phyloP scores from a whole-genome alignment of 2,113 vertebrate species.

The Pelusios castaneus region DNA sequence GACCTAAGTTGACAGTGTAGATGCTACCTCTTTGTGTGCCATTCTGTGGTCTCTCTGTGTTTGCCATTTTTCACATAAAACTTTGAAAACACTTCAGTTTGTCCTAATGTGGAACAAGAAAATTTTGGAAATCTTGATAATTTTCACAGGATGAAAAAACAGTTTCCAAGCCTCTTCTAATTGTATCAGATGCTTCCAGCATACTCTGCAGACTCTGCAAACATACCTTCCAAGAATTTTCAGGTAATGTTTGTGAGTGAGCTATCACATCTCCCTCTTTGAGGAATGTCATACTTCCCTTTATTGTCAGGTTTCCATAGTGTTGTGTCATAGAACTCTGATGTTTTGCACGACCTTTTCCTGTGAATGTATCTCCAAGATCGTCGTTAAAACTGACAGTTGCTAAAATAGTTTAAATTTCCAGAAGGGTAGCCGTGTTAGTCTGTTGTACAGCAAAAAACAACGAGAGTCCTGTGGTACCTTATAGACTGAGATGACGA shows the following conservation, averaged over 20 bases:
- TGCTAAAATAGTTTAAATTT: not conserved
- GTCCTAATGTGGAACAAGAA: not conserved
- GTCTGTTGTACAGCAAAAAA: too few relatives aligned
- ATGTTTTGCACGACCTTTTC: not conserved
- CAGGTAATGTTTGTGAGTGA: constrained; percentile 24
- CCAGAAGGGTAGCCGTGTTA: too few relatives aligned
- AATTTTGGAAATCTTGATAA: not conserved
- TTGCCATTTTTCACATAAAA: not conserved
- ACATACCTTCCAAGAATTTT: not conserved
- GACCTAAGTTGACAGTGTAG: too few relatives aligned
- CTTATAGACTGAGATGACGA: too few relatives aligned
- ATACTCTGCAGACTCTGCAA: not conserved
- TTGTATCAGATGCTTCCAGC: not conserved
- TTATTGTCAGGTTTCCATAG: not conserved
- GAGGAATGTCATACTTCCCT: not conserved
- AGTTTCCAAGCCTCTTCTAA: not conserved
- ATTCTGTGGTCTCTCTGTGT: not conserved
- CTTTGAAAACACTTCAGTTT: not conserved
- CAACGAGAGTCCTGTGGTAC: too few relatives aligned
- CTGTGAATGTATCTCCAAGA: not conserved
- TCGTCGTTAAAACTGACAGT: not conserved
- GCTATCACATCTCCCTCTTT: not conserved
- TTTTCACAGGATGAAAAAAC: not conserved
- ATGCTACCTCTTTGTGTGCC: too few relatives aligned
- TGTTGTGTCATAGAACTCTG: not conserved